Conservation (phyloP, 2,888 invertebrate genomes). For the Eupeodes latifasciatus region DNA sequence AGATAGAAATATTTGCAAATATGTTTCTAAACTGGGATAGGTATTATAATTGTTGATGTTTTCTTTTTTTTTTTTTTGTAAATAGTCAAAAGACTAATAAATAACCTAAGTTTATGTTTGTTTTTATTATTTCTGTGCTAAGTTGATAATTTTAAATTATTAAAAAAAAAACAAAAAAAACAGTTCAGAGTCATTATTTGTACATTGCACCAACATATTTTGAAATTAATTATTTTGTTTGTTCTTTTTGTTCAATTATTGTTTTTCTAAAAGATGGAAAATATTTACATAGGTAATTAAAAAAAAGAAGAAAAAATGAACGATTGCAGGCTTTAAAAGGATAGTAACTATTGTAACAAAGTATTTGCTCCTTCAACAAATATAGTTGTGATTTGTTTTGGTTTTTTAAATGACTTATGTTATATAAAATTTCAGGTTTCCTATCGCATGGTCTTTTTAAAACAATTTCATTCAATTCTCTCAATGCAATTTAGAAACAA, state of each 20-base stretch:
- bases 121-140: conserved; percentile 63
- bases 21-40: conserved; percentile 49
- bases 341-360: not conserved
- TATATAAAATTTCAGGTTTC: too few relatives aligned
- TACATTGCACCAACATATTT: conserved; percentile 70
- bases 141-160: conserved; percentile 65
- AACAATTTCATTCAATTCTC: too few relatives aligned
- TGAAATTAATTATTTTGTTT: conserved; percentile 26
- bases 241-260: conserved; percentile 2
- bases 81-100: conserved; percentile 76
- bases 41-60: conserved; percentile 39
- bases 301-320: not conserved
- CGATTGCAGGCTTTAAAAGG: not conserved
- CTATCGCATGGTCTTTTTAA: too few relatives aligned
- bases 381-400: too few relatives aligned
- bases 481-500: too few relatives aligned
- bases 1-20: conserved; percentile 69
- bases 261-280: not conserved
- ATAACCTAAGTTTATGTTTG: conserved; percentile 69
- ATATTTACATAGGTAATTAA: not conserved
- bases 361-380: too few relatives aligned
- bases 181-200: conserved; percentile 66
- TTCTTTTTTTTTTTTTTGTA: conserved; percentile 44
- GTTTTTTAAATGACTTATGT: too few relatives aligned
- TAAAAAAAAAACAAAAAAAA: conserved; percentile 63